Evolutionary conservation across 2,888 invertebrate genomes (phyloP), one percentile per base, ranked within the genome.

Genomic region (Xestia sexstrigata): DNA sequence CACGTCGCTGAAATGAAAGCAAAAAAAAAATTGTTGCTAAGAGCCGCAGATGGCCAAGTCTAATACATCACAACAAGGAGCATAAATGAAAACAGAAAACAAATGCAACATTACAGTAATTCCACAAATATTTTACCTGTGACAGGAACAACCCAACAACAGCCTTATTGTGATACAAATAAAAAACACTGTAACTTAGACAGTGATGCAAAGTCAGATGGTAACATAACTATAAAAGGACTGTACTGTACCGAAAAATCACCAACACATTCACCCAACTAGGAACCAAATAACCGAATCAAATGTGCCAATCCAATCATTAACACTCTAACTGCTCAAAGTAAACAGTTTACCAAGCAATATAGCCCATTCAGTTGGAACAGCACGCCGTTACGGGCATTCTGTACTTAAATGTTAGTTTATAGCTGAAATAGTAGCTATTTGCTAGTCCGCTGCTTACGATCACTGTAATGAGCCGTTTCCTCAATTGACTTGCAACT

Each of bases 381-480:
- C 74, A 49, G 79, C 71, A 69, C n/a, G 42, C 35, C 55, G 74
- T 74, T 76, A 86, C 63, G 49, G 72, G 75, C 74, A 62, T 69
- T 63, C 58, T n/a, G 74, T 73, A 75, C 70, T 86, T 86, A 85
- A 86, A 82, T 76, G 60, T 62, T 69, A 55, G 60, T 85, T 88
- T 85, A 88, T 88, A 63, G 87, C 63, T 74, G 17, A 30, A 87
- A 78, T 86, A 83, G 71, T 77, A 81, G 69, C 85, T 87, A 88
- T 87, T 88, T 87, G 65, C 85, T 87, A 84, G 88, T 81, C 83
- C 78, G 49, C 75, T 88, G 83, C 79, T 88, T 88, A 81, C 85
- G 76, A 78, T 58, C 73, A 52, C 65, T 74, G 67, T 87, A 87
- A 87, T 87, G 79, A 87, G 83, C 74, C 69, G 74, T 88, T 87